Evolutionary conservation across 1,140 invertebrate genomes (phyloP), one percentile per base, ranked within the genome.

Genomic region (Drosophila bocki): DNA sequence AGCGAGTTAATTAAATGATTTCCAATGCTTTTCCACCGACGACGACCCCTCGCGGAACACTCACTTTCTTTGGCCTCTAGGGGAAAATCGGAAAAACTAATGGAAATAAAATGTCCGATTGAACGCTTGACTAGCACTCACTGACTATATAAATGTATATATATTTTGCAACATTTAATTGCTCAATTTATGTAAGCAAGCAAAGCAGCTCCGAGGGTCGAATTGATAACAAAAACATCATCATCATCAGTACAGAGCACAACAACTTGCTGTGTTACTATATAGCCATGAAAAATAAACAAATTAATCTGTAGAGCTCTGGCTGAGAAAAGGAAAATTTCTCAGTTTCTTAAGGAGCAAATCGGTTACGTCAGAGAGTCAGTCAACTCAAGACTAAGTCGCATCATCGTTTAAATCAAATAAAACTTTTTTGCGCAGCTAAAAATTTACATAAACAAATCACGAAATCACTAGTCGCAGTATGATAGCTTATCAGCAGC

Each of bases 1-100:
- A 57, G 57, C 70, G 69, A 87, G 83, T 86, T 87, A 86, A 86
- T 86, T 86, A 86, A 86, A 86, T 86, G 83, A 87, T 87, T 82
- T 82, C 69, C 76, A 88, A 88, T 88, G 79, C 64, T 13, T 44
- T 44, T 47, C 59, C 78, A 51, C 6, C 32, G 53, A 51, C 35
- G 35, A 33, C 75, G 65, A 80, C 62, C 81, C 58, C 71, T 71
- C 17, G 42, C 44, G 6, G 13, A 22, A 13, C 19, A 47, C 45
- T 48, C 69, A 87, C 80, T 87, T 87, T 87, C 80, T 69, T 80
- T 83, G 67, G 69, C 62, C 78, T 56, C 67, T 59, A 39, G 68
- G 44, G 37, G 59, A 58, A 42, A 72, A 53, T 53, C 44, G 58
- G 57, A 59, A 76, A 65, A 63, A 41, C 63, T 68, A 80, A 84